These are phyloP conservation scores for Scleropages formosus DNA, from an alignment of 2,797 vertebrate genomes.

Conservation along the genomic window DNA sequence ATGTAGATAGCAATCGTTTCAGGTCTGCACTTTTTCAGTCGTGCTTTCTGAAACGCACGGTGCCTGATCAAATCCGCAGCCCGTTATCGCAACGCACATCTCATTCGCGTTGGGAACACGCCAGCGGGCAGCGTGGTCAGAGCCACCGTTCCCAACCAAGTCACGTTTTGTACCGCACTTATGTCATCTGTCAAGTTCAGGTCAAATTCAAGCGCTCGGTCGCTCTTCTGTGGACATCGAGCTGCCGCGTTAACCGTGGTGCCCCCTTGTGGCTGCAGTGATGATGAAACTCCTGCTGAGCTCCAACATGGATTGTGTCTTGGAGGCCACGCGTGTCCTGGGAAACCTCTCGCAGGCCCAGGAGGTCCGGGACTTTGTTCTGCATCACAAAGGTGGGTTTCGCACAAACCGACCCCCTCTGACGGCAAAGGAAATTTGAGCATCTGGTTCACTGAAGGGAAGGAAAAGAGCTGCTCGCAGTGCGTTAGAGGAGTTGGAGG, in stretches of 20 bases:
- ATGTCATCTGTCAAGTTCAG: neutral
- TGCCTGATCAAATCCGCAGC: no score
- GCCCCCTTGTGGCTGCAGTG: constrained; percentile 60
- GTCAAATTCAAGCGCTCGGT: neutral
- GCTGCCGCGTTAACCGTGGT: neutral
- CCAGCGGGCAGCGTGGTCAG: neutral
- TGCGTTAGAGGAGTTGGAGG: no score
- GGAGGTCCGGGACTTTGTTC: constrained; percentile 81
- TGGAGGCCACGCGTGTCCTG: constrained; percentile 87
- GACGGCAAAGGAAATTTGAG: no score
- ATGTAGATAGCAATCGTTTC: neutral
- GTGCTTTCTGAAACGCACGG: neutral
- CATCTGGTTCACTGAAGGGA: no score
- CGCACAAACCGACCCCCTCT: neutral
- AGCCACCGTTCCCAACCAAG: neutral
- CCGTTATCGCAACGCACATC: no score
- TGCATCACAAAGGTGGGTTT: constrained; percentile 79
- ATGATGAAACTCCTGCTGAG: constrained; percentile 82
- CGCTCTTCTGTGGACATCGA: neutral
- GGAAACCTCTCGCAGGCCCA: constrained; percentile 85
- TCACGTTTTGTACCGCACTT: neutral
- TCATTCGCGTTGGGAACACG: neutral
- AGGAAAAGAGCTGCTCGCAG: no score
- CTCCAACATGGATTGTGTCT: constrained; percentile 78
- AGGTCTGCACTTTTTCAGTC: neutral